Evolutionary conservation across 2,113 vertebrate genomes (phyloP).

Genomic region (Riparia riparia): DNA sequence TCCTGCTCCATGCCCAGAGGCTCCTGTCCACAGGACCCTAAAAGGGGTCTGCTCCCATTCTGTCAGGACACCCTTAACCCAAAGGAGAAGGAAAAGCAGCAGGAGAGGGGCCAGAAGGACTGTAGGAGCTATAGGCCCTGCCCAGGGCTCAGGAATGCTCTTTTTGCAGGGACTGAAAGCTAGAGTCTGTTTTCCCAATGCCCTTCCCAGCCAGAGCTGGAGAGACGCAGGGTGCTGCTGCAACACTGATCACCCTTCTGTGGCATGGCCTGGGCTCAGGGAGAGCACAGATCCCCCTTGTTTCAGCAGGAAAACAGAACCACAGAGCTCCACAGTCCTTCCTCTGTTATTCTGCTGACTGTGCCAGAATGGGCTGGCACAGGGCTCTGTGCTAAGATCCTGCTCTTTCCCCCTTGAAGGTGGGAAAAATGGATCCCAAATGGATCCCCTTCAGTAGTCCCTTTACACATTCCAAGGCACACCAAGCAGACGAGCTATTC

Average conservation of each 20-base stretch:
- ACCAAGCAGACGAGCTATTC: accelerated
- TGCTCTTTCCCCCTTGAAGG: neutral
- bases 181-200: neutral
- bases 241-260: neutral
- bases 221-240: neutral
- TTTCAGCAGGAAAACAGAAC: constrained; percentile 37
- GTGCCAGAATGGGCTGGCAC: accelerated
- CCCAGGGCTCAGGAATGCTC: neutral
- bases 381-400: neutral
- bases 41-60: neutral
- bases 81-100: neutral
- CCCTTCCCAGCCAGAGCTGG: neutral
- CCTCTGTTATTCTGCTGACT: neutral
- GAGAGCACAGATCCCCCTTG: constrained; percentile 41
- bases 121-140: neutral
- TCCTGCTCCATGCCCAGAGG: neutral
- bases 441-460: neutral
- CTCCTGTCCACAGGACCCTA: neutral
- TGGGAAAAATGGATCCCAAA: neutral
- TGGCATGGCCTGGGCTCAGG: constrained; percentile 2
- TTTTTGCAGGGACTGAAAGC: neutral
- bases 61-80: neutral
- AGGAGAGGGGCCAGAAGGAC: neutral
- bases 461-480: neutral
- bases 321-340: neutral